These are phyloP conservation scores for Ammospiza nelsoni DNA, from an alignment of 2,113 vertebrate species.

Conservation along the genomic window DNA sequence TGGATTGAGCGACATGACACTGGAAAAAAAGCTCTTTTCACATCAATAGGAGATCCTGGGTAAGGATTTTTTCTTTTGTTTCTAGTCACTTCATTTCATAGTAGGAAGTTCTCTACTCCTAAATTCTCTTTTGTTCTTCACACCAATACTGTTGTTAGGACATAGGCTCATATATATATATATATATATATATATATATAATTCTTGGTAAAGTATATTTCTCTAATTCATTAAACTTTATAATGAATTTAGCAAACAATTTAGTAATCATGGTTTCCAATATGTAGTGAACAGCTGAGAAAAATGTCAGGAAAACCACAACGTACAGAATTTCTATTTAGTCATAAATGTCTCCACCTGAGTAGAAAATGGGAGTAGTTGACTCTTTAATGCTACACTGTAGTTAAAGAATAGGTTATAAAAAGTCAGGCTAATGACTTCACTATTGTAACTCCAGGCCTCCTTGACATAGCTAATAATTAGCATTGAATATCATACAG, in stretches of 20 bases:
- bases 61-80: background rate
- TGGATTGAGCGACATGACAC: background rate
- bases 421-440: slow-evolving; percentile 63
- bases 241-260: slow-evolving; percentile 48
- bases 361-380: background rate
- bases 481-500: slow-evolving; percentile 69
- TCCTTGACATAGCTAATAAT: slow-evolving; percentile 63
- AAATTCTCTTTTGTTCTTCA: background rate
- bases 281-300: background rate
- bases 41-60: background rate
- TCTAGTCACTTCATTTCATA: background rate
- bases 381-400: background rate
- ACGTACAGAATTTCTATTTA: slow-evolving; percentile 14
- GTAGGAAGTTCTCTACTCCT: background rate
- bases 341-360: background rate
- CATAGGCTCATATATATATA: background rate
- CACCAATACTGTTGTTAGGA: background rate
- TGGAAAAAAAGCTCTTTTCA: background rate
- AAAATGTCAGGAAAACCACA: background rate
- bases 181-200: background rate
- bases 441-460: slow-evolving; percentile 51
- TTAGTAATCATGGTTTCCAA: slow-evolving; percentile 38
- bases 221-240: slow-evolving; percentile 49
- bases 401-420: slow-evolving; percentile 63
- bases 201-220: background rate